A percentile compares a stretch with the other conserved stretches of the same genome.
Evolutionary conservation across 2,797 vertebrate species (phyloP).

Genomic region (Choloepus didactylus): DNA sequence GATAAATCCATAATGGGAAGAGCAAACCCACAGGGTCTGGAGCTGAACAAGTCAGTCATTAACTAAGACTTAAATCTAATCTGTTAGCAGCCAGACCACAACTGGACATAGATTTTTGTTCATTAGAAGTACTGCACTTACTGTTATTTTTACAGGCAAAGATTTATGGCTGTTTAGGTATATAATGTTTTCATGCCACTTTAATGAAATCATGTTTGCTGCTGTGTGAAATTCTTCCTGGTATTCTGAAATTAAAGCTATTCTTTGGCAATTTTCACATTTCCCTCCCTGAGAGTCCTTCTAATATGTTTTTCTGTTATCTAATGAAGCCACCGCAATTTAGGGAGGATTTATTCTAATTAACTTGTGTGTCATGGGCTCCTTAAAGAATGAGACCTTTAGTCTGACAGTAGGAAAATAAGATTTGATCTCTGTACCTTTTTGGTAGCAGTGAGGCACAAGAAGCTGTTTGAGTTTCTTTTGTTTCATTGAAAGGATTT

Average conservation of each 20-base stretch:
- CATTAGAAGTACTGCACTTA: slow-evolving; percentile 10
- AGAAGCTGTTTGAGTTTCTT: background rate
- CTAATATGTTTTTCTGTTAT: slow-evolving; percentile 59
- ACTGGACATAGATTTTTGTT: slow-evolving; percentile 65
- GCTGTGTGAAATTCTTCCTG: slow-evolving; percentile 60
- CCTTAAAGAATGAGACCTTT: slow-evolving; percentile 48
- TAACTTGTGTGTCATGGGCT: slow-evolving; percentile 44
- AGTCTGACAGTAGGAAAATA: slow-evolving; percentile 46
- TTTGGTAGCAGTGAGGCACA: background rate
- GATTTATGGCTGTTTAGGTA: slow-evolving; percentile 60
- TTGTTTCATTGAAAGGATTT: slow-evolving; percentile 31
- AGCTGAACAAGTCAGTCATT: background rate
- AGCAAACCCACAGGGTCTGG: background rate
- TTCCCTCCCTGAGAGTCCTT: background rate
- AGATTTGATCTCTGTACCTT: slow-evolving; percentile 21
- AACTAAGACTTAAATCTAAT: slow-evolving; percentile 42
- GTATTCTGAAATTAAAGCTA: slow-evolving; percentile 69
- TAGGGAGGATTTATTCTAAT: slow-evolving; percentile 73
- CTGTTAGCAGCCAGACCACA: slow-evolving; percentile 29
- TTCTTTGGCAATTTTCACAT: slow-evolving; percentile 56
- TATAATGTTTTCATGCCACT: slow-evolving; percentile 61
- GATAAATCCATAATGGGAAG: background rate
- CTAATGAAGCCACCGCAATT: slow-evolving; percentile 63
- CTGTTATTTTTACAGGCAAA: slow-evolving; percentile 70
- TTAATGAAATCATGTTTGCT: slow-evolving; percentile 71